Base-by-base conservation (phyloP, 2,113 vertebrate genomes). In the Elachura formosa region DNA sequence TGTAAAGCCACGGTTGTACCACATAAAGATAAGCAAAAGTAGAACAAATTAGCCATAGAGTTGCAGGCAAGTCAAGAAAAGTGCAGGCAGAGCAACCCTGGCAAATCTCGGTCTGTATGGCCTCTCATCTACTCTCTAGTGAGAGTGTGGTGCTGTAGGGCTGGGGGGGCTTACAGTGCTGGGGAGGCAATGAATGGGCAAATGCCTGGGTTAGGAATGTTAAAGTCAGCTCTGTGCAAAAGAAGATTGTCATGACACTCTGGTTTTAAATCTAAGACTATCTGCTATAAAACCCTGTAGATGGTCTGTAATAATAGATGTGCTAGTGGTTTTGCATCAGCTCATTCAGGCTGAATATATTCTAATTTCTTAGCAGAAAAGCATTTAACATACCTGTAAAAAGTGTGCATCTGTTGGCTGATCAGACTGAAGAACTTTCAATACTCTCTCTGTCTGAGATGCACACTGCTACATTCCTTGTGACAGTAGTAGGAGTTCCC, bases 101-200 rank as follows among this genome's bases (percentile, higher is more conserved):
- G 8, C 15, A 77, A 84, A 19, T 13, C 43, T 56, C 54, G 26
- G 51, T 58, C 55, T 33, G 38, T 58, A 10, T 6, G 11, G 23
- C 31, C 25, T 49, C 38, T 62, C 28, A 12, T 33, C 75, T 21
- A 43, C 14, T n/a, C n/a, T n/a, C n/a, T 21, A 26, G 12, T 9
- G 21, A 14, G n/a, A 55, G 7, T 9, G 11, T 19, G 21, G 11
- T 34, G 31, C 26, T 76, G 34, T 41, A 68, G 73, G 36, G 29
- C 31, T 77, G 1, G 0, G 0, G 38, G 29, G 4, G n/a, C n/a
- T 45, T n/a, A 8, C 26, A 14, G 2, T 5, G 33, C 13, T 51
- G 43, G 61, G 34, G 20, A 66, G 20, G 9, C 29, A 71, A 12
- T 5, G 16, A n/a, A 36, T 6, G 38, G 41, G 43, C 61, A 93